Evolutionary conservation across 2,797 vertebrate genomes (phyloP).

Genomic region (Sorex maritimensis): DNA sequence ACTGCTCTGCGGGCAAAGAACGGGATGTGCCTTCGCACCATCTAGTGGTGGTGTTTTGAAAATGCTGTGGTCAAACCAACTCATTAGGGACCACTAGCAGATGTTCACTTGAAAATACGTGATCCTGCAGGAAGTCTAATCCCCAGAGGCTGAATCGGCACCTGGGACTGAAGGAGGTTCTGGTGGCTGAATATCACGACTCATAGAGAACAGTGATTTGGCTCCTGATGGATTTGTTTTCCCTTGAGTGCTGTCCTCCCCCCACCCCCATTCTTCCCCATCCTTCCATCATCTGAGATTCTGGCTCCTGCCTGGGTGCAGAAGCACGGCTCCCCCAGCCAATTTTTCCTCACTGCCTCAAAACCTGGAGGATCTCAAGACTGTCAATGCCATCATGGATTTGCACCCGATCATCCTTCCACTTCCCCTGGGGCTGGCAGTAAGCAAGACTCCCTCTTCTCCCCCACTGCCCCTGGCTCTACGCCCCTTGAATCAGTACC

Average conservation of each 20-base stretch:
- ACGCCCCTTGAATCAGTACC: background rate
- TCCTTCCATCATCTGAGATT: background rate
- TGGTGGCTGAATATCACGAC: background rate
- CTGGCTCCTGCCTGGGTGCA: background rate
- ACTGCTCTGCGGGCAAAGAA: background rate
- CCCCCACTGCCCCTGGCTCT: background rate
- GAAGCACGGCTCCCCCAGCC: background rate
- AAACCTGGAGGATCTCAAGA: background rate
- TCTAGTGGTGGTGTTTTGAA: constrained; percentile 45
- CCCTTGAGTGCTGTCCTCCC: background rate
- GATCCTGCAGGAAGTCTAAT: background rate
- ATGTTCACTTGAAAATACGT: background rate
- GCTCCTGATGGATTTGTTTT: background rate
- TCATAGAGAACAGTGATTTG: background rate
- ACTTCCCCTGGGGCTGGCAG: too few relatives aligned
- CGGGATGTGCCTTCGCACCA: background rate
- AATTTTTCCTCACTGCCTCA: constrained; percentile 9
- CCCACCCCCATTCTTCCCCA: background rate
- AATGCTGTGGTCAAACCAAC: background rate
- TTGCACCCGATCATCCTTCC: background rate
- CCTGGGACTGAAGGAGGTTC: background rate
- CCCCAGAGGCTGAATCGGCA: background rate
- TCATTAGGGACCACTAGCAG: background rate
- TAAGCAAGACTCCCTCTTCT: too few relatives aligned
- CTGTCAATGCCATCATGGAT: background rate